These are phyloP conservation scores for Anas acuta DNA, from an alignment of 2,797 vertebrate genomes.

Conservation along the genomic window DNA sequence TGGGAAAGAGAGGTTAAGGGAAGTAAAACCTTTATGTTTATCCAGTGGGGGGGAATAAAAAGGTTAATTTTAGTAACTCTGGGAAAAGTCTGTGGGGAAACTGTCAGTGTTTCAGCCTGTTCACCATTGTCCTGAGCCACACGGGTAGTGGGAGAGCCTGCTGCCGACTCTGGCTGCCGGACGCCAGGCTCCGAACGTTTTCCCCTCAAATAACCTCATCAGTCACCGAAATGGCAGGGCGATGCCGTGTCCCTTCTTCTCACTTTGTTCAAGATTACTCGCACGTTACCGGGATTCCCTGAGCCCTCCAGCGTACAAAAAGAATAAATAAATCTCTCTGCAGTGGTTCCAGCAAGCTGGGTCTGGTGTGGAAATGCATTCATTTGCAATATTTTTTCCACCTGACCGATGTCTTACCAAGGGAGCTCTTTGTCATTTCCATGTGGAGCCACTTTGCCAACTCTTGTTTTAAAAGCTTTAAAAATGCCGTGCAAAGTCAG, in stretches of 20 bases:
- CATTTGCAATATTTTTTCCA: background rate
- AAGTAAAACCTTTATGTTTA: slow-evolving; percentile 59
- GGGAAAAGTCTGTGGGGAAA: slow-evolving; percentile 53
- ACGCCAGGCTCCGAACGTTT: background rate
- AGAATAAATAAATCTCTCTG: background rate
- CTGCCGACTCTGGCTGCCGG: slow-evolving; percentile 18
- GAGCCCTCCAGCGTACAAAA: rapidly evolving
- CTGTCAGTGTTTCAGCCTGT: slow-evolving; percentile 14
- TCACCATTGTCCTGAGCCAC: slow-evolving; percentile 40
- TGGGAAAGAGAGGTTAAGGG: slow-evolving; percentile 53
- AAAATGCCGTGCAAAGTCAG: rapidly evolving
- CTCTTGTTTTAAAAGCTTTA: background rate
- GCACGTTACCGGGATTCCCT: background rate
- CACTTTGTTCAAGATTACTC: slow-evolving; percentile 18
- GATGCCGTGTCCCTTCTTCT: background rate
- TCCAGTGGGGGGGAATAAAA: slow-evolving; percentile 60
- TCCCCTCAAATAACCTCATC: slow-evolving; percentile 64
- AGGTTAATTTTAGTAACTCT: slow-evolving; percentile 72
- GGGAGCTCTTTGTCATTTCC: background rate
- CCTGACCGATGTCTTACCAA: background rate
- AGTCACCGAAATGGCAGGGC: slow-evolving; percentile 35
- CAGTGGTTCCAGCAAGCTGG: background rate
- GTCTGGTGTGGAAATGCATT: background rate
- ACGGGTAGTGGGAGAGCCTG: background rate
- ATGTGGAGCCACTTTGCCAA: background rate